A percentile compares a stretch with the other conserved stretches of the same genome.
These are phyloP conservation scores for Netelia melanura DNA, from an alignment of 2,888 invertebrate species.

Conservation along the genomic window DNA sequence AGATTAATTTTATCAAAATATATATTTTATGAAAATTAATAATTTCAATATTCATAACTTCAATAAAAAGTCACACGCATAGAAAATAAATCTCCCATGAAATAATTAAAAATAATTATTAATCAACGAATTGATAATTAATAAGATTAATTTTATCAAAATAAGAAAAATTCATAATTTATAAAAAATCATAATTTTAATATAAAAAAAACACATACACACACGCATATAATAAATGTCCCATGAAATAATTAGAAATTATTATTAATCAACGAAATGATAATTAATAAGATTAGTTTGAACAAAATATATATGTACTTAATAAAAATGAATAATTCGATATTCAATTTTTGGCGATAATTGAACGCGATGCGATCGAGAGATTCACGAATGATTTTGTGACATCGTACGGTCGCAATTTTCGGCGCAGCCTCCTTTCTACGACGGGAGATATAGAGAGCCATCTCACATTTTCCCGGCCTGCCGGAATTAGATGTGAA, in stretches of 20 bases:
- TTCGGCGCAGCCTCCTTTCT: not conserved
- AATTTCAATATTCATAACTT: not conserved
- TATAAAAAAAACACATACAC: not conserved
- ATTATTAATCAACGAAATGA: too few species aligned
- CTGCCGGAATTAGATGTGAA: slow-evolving; percentile 79
- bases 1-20: not conserved
- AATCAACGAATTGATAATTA: too few species aligned
- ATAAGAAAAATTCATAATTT: too few species aligned
- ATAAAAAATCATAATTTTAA: not conserved
- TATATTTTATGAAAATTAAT: not conserved
- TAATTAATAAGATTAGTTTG: too few species aligned
- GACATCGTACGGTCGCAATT: not conserved
- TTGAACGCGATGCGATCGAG: not conserved
- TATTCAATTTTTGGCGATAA: not conserved
- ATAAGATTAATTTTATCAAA: not conserved
- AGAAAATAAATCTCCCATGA: too few species aligned
- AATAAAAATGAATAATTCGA: not conserved
- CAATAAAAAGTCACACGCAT: too few species aligned
- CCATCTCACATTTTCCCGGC: slow-evolving; percentile 52
- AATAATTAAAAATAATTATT: too few species aligned
- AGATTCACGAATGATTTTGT: not conserved
- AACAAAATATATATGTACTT: not conserved
- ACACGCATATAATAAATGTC: not conserved
- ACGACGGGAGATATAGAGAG: not conserved
- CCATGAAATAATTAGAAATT: not conserved